Base-by-base conservation (phyloP, 2,888 invertebrate species). In the Lottia scabra region DNA sequence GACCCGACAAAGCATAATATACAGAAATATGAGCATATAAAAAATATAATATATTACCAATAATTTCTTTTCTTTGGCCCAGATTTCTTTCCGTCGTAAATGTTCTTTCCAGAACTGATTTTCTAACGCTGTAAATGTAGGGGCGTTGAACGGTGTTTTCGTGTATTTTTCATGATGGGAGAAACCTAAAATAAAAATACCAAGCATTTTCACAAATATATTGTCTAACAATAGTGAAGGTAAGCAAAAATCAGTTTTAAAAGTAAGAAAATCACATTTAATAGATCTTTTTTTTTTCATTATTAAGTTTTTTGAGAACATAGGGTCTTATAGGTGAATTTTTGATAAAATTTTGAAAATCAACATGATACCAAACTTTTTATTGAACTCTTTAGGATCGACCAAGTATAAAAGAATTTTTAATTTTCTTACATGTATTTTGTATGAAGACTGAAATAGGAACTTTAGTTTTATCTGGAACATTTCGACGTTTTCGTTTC, bases 21-120 rank as follows among this genome's bases (percentile, higher is more conserved):
- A n/a, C n/a, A n/a, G n/a, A n/a, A n/a, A n/a, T n/a, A n/a, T n/a
- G n/a, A n/a, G n/a, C n/a, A n/a, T n/a, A n/a, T n/a, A n/a, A n/a
- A n/a, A n/a, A n/a, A n/a, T n/a, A n/a, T n/a, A n/a, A n/a, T n/a
- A 30, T 4, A 30, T 30, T 30, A 81, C 81, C 77, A 74, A 27
- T 43, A 71, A 70, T 63, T 76, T 78, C 63, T 71, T 74, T 48
- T 78, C 75, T 65, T 80, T 80, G 68, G 74, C 77, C 12, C 70
- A 70, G 44, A 83, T 46, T 4, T 74, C 68, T 66, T 84, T 81
- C 45, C 86, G 73, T 46, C 83, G 76, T 67, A 84, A 83, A 67
- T 75, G 81, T 76, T 87, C 87, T 27, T 77, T 73, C 85, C 85
- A 87, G 72, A 79, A 87, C 16, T 80, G 75, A 48, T 77, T 75